Conservation (phyloP, 1,140 invertebrate species). For the Cydia amplana region DNA sequence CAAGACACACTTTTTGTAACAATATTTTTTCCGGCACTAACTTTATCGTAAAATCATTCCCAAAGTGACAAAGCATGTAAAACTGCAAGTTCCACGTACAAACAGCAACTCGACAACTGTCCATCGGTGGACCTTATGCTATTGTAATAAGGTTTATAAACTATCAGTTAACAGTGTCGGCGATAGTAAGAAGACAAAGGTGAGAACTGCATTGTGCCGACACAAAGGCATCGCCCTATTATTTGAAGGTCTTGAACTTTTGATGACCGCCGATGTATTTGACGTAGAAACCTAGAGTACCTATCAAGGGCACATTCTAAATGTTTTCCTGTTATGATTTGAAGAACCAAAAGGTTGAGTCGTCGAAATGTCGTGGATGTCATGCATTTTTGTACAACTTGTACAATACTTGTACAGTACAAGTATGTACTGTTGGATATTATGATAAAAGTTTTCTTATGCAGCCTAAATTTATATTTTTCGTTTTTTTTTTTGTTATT, state of each 20-base stretch:
- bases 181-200: background rate
- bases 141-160: no score
- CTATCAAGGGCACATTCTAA: constrained; percentile 2
- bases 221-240: background rate
- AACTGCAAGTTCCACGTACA: background rate
- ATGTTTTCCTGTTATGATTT: constrained; percentile 4
- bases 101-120: no score
- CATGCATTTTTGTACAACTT: background rate
- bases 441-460: no score
- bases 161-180: no score
- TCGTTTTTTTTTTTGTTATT: no score
- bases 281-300: background rate
- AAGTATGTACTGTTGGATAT: no score
- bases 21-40: background rate
- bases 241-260: constrained; percentile 3
- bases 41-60: background rate
- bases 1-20: background rate
- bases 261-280: constrained; percentile 1
- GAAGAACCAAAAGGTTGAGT: background rate
- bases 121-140: no score
- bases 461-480: no score
- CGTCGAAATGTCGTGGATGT: constrained; percentile 31
- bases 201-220: background rate
- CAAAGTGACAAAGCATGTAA: background rate
- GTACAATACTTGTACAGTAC: no score